A percentile compares a stretch with the other conserved stretches of the same genome.
These are phyloP conservation scores for Podilymbus podiceps DNA, from an alignment of 2,113 vertebrate genomes.

Conservation along the genomic window DNA sequence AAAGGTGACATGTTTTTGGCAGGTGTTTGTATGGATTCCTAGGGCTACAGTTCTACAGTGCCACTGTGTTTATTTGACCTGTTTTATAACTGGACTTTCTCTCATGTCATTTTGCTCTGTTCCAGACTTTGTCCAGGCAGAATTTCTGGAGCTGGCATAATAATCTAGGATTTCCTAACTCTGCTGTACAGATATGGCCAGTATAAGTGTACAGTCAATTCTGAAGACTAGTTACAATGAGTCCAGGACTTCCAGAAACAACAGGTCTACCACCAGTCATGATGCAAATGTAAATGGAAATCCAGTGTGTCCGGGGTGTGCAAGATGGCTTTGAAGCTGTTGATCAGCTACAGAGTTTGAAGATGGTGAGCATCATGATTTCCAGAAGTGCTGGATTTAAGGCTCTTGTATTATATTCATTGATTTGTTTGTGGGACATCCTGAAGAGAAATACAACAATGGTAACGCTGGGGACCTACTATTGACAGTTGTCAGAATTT, in stretches of 20 bases:
- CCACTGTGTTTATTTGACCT: background rate
- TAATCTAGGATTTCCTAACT: background rate
- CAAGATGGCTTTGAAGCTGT: background rate
- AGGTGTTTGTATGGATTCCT: background rate
- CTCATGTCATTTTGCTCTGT: background rate
- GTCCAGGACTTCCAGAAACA: background rate
- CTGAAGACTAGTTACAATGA: background rate
- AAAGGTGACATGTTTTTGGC: background rate
- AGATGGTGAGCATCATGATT: background rate
- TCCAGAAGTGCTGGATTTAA: background rate
- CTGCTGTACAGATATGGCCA: background rate
- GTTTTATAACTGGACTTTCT: background rate
- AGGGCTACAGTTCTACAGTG: background rate
- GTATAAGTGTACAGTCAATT: fast-evolving
- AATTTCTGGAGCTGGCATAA: background rate
- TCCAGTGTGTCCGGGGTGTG: background rate
- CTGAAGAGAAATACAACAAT: background rate
- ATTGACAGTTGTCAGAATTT: background rate
- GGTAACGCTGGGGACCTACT: background rate
- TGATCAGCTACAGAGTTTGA: background rate
- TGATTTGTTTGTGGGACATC: background rate
- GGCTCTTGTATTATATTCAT: background rate
- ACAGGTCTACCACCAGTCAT: background rate
- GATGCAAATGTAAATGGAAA: background rate
- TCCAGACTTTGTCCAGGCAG: background rate